Percentiles rank a stretch among this genome's conserved stretches.
phyloP scores from a whole-genome alignment of 2,888 invertebrate species.

The Biston betularia region DNA sequence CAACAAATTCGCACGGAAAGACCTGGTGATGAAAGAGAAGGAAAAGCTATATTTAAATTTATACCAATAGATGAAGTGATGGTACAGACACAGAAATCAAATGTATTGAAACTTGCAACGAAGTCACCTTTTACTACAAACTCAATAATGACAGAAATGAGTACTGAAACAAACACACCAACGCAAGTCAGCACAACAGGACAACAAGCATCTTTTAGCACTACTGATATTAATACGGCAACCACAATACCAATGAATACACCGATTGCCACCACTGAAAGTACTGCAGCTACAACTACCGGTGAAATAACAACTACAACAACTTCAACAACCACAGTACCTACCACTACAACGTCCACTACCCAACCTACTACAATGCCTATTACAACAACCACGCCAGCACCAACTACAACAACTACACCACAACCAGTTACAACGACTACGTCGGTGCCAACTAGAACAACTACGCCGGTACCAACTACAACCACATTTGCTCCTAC shows the following conservation, averaged over 20 bases:
- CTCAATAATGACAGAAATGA: conserved; percentile 57
- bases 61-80: conserved; percentile 81
- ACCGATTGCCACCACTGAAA: conserved; percentile 43
- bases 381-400: conserved; percentile 51
- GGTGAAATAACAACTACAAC: conserved; percentile 34
- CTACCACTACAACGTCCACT: conserved; percentile 49
- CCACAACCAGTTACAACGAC: conserved; percentile 50
- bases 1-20: conserved; percentile 84
- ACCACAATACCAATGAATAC: conserved; percentile 33
- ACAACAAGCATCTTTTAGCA: conserved; percentile 49
- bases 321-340: conserved; percentile 38
- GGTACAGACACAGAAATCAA: conserved; percentile 70
- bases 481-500: conserved; percentile 45
- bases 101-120: conserved; percentile 75
- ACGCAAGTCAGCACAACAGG: conserved; percentile 55
- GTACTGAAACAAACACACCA: conserved; percentile 59
- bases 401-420: conserved; percentile 50
- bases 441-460: conserved; percentile 37
- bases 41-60: conserved; percentile 77
- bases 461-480: conserved; percentile 45
- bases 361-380: conserved; percentile 42
- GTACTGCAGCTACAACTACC: conserved; percentile 19
- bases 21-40: conserved; percentile 71
- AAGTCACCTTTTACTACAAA: conserved; percentile 63
- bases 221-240: conserved; percentile 33